A percentile compares a stretch with the other conserved stretches of the same genome.
Conservation (phyloP, 2,797 vertebrate species). For the Tenualosa ilisha region DNA sequence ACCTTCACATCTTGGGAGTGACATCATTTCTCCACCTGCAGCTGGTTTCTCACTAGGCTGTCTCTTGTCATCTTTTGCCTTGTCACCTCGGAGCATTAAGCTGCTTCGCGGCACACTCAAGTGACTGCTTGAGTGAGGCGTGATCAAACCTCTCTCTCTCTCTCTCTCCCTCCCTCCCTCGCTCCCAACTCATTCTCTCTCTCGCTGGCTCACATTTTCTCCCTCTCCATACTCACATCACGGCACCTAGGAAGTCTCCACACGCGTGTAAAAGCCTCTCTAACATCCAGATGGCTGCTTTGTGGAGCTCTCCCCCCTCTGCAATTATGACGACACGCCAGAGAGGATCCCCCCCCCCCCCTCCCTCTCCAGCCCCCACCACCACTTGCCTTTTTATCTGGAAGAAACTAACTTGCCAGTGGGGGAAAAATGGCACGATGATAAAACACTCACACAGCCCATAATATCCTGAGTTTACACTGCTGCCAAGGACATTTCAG, state of each 20-base stretch:
- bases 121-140: slow-evolving; percentile 6
- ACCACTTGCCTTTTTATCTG: slow-evolving; percentile 32
- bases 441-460: slow-evolving; percentile 48
- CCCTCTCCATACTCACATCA: background rate
- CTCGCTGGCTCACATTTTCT: background rate
- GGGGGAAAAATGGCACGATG: slow-evolving; percentile 26
- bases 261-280: slow-evolving; percentile 27
- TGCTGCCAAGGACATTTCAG: slow-evolving; percentile 48
- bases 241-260: slow-evolving; percentile 30
- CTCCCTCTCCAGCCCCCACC: background rate
- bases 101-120: background rate
- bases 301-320: slow-evolving; percentile 50
- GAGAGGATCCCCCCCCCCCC: slow-evolving; percentile 33
- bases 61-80: slow-evolving; percentile 3
- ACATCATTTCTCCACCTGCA: background rate
- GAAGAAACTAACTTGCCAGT: slow-evolving; percentile 36
- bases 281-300: slow-evolving; percentile 57
- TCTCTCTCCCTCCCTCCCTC: background rate
- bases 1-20: background rate
- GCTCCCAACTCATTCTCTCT: background rate
- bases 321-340: slow-evolving; percentile 52
- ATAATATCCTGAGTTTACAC: slow-evolving; percentile 51
- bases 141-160: slow-evolving; percentile 4
- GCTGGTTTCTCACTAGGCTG: background rate
- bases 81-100: slow-evolving; percentile 6